Percentiles rank a stretch among this genome's conserved stretches.
Conservation (phyloP, 2,113 vertebrate species). For the Bufo gargarizans region DNA sequence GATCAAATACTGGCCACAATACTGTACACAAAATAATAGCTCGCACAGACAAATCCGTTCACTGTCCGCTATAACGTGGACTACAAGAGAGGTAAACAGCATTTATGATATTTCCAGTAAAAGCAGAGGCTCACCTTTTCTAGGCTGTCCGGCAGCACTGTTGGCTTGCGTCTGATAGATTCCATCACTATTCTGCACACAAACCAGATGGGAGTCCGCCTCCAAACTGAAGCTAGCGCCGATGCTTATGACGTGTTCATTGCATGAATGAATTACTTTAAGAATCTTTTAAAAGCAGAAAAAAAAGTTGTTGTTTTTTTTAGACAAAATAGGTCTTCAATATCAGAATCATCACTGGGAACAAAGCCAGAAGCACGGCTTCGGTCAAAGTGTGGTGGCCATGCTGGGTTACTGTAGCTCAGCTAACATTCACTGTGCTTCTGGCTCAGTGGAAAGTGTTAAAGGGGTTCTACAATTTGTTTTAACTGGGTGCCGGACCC, state of each 20-base stretch:
- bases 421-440: too few relatives aligned
- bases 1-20: too few relatives aligned
- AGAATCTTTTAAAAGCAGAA: slow-evolving; percentile 77
- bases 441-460: too few relatives aligned
- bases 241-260: slow-evolving; percentile 92
- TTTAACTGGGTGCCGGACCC: too few relatives aligned
- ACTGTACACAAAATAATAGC: neutral
- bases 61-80: neutral
- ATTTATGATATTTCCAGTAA: neutral
- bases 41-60: neutral
- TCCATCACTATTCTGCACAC: slow-evolving; percentile 86
- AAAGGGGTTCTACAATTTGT: too few relatives aligned
- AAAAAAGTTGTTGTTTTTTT: neutral
- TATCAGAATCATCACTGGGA: too few relatives aligned
- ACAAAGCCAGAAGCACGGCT: too few relatives aligned
- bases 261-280: slow-evolving; percentile 86
- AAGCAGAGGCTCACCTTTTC: slow-evolving; percentile 78
- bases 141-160: slow-evolving; percentile 81
- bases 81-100: neutral
- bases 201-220: slow-evolving; percentile 93
- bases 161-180: slow-evolving; percentile 88
- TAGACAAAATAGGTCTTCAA: too few relatives aligned
- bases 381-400: too few relatives aligned
- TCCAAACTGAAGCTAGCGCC: slow-evolving; percentile 86
- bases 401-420: too few relatives aligned